Base-by-base conservation (phyloP, 1,140 invertebrate species). In the Heliothis subflexa region DNA sequence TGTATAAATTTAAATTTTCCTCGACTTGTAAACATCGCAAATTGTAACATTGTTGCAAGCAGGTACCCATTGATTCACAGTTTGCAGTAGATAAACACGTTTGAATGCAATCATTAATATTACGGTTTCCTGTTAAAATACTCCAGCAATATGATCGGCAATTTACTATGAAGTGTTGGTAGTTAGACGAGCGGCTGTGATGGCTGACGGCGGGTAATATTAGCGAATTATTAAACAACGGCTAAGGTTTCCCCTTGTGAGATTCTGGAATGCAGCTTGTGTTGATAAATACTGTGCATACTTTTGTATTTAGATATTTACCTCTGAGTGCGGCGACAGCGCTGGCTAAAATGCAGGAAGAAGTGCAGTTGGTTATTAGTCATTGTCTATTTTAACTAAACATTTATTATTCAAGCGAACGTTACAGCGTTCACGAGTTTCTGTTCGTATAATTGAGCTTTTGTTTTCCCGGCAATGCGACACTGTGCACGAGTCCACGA, bases 151-250 rank as follows among this genome's bases (percentile, higher is more conserved):
- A 49, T 50, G 57, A 75, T 62, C 55, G 57, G 16, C 47, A 75
- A 75, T 62, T 74, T 62, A 75, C 73, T 71, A 71, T 55, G 68
- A 64, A 75, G 18, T 75, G 73, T 61, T 52, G 73, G 49, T 68
- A 55, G 62, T 68, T 77, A 52, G 52, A 50, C 16, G 66, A 33
- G 73, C 62, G 10, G 62, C 21, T 47, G 50, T 45, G 52, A 77
- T 47, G 62, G 61, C 75, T 77, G 75, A 40, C 33, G 75, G 72
- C 12, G 49, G 45, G 57, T 64, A 62, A 72, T 59, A 62, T 61
- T 62, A 64, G 49, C 61, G 50, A 57, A 66, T 62, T 79, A 45
- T 49, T 74, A 45, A 73, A 78, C 77, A 78, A 47, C 70, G 71
- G 71, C 68, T 79, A 18, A 54, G 21, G 57, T 78, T 78, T 72